Percentiles rank a stretch among this genome's conserved stretches.
phyloP scores from a whole-genome alignment of 2,797 vertebrate genomes.

The Poecilia picta region DNA sequence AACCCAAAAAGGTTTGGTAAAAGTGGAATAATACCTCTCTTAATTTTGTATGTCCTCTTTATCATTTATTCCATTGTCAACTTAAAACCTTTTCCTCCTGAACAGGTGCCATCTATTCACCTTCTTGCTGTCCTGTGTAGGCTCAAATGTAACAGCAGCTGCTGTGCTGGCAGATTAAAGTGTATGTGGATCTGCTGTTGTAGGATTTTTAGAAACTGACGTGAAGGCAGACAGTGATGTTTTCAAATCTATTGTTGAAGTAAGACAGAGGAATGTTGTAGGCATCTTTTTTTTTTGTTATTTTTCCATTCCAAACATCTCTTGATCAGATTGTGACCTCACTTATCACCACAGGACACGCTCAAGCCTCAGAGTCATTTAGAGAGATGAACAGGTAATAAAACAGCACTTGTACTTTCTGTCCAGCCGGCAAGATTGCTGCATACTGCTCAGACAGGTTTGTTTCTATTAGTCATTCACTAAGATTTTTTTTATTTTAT shows the following conservation, averaged over 20 bases:
- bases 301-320: slow-evolving; percentile 22
- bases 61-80: not conserved
- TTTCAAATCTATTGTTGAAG: slow-evolving; percentile 35
- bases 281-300: slow-evolving; percentile 11
- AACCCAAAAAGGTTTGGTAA: not conserved
- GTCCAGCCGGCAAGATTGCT: slow-evolving; percentile 12
- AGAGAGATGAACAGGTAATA: slow-evolving; percentile 26
- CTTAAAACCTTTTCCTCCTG: slow-evolving; percentile 1
- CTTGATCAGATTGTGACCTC: slow-evolving; percentile 29
- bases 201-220: not conserved
- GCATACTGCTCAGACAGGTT: not conserved
- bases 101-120: slow-evolving; percentile 3
- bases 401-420: slow-evolving; percentile 20
- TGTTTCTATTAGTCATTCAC: not conserved
- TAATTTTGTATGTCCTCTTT: not conserved
- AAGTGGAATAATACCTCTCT: not conserved
- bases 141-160: slow-evolving; percentile 7
- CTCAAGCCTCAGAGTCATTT: slow-evolving; percentile 47
- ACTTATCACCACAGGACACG: slow-evolving; percentile 46
- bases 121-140: not conserved
- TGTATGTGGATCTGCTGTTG: slow-evolving; percentile 9
- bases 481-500: not conserved
- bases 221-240: slow-evolving; percentile 22
- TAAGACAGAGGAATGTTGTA: slow-evolving; percentile 5
- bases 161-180: slow-evolving; percentile 7